Percentiles rank a stretch among this genome's conserved stretches.
Evolutionary conservation across 2,113 vertebrate species (phyloP).

Genomic region (Upupa epops): DNA sequence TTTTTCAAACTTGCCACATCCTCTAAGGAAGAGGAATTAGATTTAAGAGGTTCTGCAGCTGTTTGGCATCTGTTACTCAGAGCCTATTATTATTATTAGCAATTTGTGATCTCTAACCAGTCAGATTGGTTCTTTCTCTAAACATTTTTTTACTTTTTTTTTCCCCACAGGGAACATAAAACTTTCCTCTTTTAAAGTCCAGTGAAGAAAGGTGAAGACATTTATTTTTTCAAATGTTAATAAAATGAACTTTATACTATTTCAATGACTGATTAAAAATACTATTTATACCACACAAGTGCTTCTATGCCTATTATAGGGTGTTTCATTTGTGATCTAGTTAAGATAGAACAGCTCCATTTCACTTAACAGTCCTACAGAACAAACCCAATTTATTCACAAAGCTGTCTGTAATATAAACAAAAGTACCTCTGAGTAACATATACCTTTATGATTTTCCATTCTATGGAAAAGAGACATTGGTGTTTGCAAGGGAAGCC

Average conservation of each 20-base stretch:
- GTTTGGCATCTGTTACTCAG: constrained; percentile 61
- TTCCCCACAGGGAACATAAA: constrained; percentile 52
- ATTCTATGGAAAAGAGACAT: not conserved
- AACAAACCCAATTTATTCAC: constrained; percentile 18
- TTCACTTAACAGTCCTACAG: constrained; percentile 17
- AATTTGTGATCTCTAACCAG: constrained; percentile 56
- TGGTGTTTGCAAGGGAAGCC: not conserved
- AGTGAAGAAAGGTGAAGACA: constrained; percentile 46
- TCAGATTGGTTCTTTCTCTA: constrained; percentile 38
- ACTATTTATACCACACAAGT: constrained; percentile 28
- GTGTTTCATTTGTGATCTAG: constrained; percentile 70
- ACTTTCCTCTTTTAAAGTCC: constrained; percentile 49
- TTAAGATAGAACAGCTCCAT: constrained; percentile 43
- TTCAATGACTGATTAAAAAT: constrained; percentile 64
- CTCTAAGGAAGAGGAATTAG: constrained; percentile 43
- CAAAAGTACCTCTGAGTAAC: constrained; percentile 17
- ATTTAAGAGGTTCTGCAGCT: constrained; percentile 65
- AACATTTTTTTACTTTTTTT: constrained; percentile 51
- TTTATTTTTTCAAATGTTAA: constrained; percentile 62
- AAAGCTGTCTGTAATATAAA: constrained; percentile 39
- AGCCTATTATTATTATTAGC: constrained; percentile 65
- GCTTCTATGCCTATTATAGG: constrained; percentile 49
- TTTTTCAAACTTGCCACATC: constrained; percentile 22
- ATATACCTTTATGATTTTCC: not conserved
- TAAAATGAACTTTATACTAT: constrained; percentile 65